Base-by-base conservation (phyloP, 2,888 invertebrate genomes). In the Macrosoma leucophasiata region DNA sequence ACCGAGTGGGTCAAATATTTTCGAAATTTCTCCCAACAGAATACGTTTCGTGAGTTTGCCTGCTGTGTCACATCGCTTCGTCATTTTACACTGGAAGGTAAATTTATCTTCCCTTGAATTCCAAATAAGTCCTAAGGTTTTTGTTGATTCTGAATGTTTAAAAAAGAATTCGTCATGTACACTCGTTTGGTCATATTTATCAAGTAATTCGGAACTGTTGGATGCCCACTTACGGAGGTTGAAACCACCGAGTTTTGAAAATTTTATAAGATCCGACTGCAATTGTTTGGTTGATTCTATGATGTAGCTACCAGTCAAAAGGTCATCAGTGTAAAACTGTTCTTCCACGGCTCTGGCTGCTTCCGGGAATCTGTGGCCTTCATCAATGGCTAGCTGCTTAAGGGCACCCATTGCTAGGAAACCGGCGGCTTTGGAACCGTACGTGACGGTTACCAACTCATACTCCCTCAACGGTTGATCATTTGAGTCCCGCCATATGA, bases 401-500 rank as follows among this genome's bases (percentile, higher is more conserved):
- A 26, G 13, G 23, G 32, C 30, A 1, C 41, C 31, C 6, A 39
- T 41, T 6, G 41, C 44, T 8, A 29, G 39, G 19, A 13, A 23
- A 8, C n/a, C 13, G 3, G 23, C 23, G n/a, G 23, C 23, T 10
- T 23, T 23, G 6, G 23, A 13, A n/a, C 23, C 23, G 13, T 23
- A 23, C n/a, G 23, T 23, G 2, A 23, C 13, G 3, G 23, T 23
- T 13, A 13, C 13, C 13, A 23, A 4, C 19, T 46, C 43, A 23
- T 34, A 52, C 8, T 39, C 28, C 13, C 32, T 38, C 2, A 54
- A 9, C n/a, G 41, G 45, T 12, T 34, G 29, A 2, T 43, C 33
- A 3, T 42, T 34, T 8, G 40, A 36, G 22, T 41, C 40, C 1
- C 48, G 46, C 49, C 48, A 52, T 17, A 46, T 25, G 17, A 54